Evolutionary conservation across 2,113 vertebrate genomes (phyloP).

Genomic region (Artemisiospiza belli): DNA sequence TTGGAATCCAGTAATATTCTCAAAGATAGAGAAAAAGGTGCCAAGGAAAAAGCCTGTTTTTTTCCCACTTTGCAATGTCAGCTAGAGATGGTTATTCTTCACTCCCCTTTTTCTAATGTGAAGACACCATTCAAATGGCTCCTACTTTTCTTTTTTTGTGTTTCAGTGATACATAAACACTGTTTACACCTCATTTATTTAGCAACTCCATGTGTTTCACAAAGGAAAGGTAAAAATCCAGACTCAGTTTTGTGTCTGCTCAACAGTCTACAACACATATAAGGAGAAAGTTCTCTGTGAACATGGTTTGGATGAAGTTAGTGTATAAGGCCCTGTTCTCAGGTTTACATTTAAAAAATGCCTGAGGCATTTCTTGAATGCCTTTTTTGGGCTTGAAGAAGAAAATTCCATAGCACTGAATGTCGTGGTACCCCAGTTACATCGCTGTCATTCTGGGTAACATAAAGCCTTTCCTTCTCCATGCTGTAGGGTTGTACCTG

Average conservation of each 20-base stretch:
- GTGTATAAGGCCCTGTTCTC: background rate
- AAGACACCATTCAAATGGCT: background rate
- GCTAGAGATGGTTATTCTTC: background rate
- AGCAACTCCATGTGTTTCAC: background rate
- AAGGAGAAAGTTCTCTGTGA: background rate
- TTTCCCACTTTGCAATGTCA: background rate
- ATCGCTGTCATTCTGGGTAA: background rate
- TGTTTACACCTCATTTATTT: background rate
- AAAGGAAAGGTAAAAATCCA: background rate
- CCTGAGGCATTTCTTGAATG: background rate
- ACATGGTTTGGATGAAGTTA: background rate
- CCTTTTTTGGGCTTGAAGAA: background rate
- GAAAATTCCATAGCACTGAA: background rate
- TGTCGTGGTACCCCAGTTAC: background rate
- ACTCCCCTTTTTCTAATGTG: background rate
- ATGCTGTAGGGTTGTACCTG: background rate
- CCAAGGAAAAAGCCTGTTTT: background rate
- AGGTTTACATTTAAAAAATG: background rate
- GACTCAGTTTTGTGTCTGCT: background rate
- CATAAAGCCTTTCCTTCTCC: background rate
- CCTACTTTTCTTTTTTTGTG: background rate
- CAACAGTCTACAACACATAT: accelerated
- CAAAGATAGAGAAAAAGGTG: background rate
- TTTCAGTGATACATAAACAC: background rate
- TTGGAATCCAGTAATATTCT: background rate